Evolutionary conservation across 2,797 vertebrate species (phyloP).

Genomic region (Corythornis leucogaster): DNA sequence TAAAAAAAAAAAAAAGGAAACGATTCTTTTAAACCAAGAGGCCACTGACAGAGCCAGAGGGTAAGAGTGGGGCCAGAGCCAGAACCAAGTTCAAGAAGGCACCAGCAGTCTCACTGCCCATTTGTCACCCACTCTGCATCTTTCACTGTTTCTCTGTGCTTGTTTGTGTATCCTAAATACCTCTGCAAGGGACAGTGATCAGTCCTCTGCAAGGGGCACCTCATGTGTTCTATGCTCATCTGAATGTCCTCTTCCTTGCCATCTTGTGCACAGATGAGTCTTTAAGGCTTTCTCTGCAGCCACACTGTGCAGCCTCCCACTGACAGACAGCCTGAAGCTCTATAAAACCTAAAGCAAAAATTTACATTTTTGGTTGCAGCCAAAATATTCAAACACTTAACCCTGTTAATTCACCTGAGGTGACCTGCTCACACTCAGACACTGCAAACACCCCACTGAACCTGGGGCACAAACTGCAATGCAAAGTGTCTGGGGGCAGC

Average conservation of each 20-base stretch:
- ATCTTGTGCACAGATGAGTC: neutral
- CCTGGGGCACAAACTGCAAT: neutral
- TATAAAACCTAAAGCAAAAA: neutral
- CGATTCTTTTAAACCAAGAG: neutral
- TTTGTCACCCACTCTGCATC: neutral
- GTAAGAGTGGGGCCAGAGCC: neutral
- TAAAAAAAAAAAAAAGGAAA: neutral
- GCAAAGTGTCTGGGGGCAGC: neutral
- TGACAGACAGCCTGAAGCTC: neutral
- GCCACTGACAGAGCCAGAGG: neutral
- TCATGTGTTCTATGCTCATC: neutral
- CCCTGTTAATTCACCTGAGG: neutral
- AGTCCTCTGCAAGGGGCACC: neutral
- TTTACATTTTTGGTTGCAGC: neutral
- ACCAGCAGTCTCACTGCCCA: neutral
- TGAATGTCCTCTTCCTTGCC: neutral
- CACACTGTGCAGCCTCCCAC: neutral
- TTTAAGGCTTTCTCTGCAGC: neutral
- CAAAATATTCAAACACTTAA: rapidly evolving
- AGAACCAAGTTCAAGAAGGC: neutral
- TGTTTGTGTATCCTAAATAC: neutral
- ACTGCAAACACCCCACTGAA: neutral
- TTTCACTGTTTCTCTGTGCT: neutral
- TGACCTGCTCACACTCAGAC: neutral
- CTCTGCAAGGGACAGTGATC: neutral